Conservation (phyloP, 92 coral and sea anemone genomes). For the Epizoanthus ramosus region DNA sequence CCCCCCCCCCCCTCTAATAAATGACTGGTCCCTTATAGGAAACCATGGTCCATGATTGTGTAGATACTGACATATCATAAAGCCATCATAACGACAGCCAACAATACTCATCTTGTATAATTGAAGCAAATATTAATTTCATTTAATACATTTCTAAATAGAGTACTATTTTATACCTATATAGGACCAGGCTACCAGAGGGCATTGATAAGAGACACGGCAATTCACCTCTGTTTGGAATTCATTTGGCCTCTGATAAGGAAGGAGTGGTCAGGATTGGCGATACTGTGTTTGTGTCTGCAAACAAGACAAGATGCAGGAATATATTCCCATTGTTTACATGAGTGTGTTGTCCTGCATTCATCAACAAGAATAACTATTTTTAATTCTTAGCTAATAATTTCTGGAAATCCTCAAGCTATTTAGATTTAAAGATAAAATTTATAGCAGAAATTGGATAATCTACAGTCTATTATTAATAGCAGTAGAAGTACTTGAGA, state of each 20-base stretch:
- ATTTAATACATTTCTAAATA: too few species aligned
- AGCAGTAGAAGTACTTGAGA: too few species aligned
- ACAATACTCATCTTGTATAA: too few species aligned
- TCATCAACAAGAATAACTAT: neutral
- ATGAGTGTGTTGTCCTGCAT: neutral
- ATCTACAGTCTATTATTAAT: too few species aligned
- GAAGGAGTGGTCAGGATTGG: slow-evolving; percentile 76
- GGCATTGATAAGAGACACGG: slow-evolving; percentile 67
- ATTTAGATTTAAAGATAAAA: too few species aligned
- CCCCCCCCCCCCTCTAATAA: too few species aligned
- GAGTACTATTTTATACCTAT: neutral
- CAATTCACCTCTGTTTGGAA: slow-evolving; percentile 80
- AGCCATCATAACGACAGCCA: too few species aligned
- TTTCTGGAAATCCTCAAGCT: neutral
- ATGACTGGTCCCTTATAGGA: too few species aligned
- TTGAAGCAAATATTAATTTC: too few species aligned
- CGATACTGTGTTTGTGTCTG: slow-evolving; percentile 72
- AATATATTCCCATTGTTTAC: slow-evolving; percentile 37
- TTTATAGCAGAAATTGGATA: too few species aligned
- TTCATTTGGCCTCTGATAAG: slow-evolving; percentile 60
- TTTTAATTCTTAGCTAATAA: neutral
- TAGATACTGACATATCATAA: too few species aligned
- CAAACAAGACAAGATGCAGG: slow-evolving; percentile 43
- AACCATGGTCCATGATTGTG: too few species aligned
- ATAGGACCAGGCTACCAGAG: slow-evolving; percentile 66